Evolutionary conservation across 2,888 invertebrate species (phyloP), one percentile per base, ranked within the genome.

Genomic region (Stenurella melanura): DNA sequence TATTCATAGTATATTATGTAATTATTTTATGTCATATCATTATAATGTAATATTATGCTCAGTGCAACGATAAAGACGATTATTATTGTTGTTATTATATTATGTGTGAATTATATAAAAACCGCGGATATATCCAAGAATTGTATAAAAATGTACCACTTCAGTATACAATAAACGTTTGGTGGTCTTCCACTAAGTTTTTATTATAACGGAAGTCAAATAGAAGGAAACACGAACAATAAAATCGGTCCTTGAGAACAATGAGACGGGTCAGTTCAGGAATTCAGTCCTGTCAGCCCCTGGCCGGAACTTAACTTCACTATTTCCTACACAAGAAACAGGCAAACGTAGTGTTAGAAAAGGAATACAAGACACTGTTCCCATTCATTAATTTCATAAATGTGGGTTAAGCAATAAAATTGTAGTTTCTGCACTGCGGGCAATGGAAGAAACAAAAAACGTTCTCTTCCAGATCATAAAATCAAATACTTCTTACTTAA

Each of bases 201-300:
- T 81, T 82, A 75, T 75, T 68, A 79, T 78, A 81, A 81, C 80
- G 76, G 76, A 75, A 80, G 77, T 77, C 81, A 77, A 74, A 79
- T 76, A 75, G 73, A 78, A 73, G 42, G 75, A 64, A 79, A 77
- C 64, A 54, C 19, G 69, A 75, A 77, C 78, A 81, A 77, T 78
- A 78, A 79, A 79, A 77, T 77, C 75, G 78, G 77, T 75, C 74
- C 75, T 77, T 73, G 79, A 79, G 78, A 83, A 83, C 81, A 83
- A 83, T 83, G 83, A 82, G 80, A 81, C 79, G 81, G 84, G 83
- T 84, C 82, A 83, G 79, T 56, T 67, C 66, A 78, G 80, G 80
- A 80, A 79, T 82, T 74, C 76, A 79, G 75, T 78, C 70, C 78
- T 81, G 82, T 81, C 82, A 83, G 83, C 80, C 81, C 74, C 80